phyloP scores from a whole-genome alignment of 2,113 vertebrate genomes.

The Gymnorhina tibicen region DNA sequence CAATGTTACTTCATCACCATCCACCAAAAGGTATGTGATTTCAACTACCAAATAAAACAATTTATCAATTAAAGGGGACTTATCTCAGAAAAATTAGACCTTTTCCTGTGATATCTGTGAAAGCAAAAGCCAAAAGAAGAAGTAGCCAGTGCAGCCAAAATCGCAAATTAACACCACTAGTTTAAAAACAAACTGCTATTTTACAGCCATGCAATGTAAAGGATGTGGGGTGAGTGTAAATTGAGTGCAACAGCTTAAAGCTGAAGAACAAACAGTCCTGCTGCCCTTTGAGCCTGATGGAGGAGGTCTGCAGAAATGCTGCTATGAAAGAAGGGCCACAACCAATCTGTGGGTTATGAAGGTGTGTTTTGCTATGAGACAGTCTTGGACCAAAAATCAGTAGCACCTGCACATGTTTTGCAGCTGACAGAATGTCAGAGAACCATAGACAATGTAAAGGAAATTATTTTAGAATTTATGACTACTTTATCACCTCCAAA shows the following conservation, averaged over 20 bases:
- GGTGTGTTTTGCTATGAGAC: fast-evolving
- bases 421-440: not conserved
- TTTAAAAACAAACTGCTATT: not conserved
- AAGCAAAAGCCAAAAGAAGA: not conserved
- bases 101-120: not conserved
- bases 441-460: not conserved
- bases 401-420: not conserved
- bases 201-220: not conserved
- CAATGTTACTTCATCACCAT: not conserved
- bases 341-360: not conserved
- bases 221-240: not conserved
- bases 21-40: not conserved
- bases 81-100: not conserved
- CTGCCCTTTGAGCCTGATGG: not conserved
- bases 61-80: not conserved
- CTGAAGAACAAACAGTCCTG: not conserved
- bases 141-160: not conserved
- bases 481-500: not conserved
- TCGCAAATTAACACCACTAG: not conserved
- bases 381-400: not conserved
- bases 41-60: not conserved
- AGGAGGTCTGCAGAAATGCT: not conserved
- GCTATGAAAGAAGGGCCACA: not conserved
- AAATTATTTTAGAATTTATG: not conserved
- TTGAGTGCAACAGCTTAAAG: not conserved